Evolutionary conservation across 2,888 invertebrate genomes (phyloP).

Genomic region (Fragum fragum): DNA sequence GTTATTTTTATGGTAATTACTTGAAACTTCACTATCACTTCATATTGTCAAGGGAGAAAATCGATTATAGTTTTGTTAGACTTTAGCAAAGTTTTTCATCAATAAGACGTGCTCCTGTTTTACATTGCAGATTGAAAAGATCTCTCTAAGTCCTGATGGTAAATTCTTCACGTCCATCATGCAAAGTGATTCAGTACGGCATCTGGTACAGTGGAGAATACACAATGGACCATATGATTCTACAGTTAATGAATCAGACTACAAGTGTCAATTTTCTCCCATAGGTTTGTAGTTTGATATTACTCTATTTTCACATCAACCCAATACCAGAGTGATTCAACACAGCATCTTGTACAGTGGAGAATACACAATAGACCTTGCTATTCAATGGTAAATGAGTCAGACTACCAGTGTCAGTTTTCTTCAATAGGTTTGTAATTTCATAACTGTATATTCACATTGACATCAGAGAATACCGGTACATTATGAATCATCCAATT

Average conservation of each 20-base stretch:
- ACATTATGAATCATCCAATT: constrained; percentile 18
- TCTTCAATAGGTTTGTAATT: not conserved
- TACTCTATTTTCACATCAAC: constrained; percentile 25
- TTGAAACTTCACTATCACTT: too few relatives aligned
- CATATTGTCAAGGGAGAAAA: too few relatives aligned
- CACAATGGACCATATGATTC: constrained; percentile 19
- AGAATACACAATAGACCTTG: constrained; percentile 31
- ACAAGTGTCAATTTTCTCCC: not conserved
- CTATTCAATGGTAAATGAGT: not conserved
- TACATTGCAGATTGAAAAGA: constrained; percentile 26
- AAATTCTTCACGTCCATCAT: constrained; percentile 27
- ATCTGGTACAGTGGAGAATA: constrained; percentile 35
- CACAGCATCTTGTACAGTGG: constrained; percentile 26
- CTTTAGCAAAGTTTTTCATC: too few relatives aligned
- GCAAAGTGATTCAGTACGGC: not conserved
- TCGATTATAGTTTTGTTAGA: too few relatives aligned
- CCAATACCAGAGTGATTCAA: too few relatives aligned
- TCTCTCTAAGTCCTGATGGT: constrained; percentile 34
- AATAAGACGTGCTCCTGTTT: too few relatives aligned
- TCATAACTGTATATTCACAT: constrained; percentile 22
- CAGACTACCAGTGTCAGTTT: not conserved
- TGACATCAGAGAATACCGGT: constrained; percentile 5
- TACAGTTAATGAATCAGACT: not conserved
- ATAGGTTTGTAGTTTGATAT: not conserved
- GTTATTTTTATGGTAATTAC: too few relatives aligned